Evolutionary conservation across 2,888 invertebrate genomes (phyloP), one percentile per base, ranked within the genome.

Genomic region (Agrochola circellaris): DNA sequence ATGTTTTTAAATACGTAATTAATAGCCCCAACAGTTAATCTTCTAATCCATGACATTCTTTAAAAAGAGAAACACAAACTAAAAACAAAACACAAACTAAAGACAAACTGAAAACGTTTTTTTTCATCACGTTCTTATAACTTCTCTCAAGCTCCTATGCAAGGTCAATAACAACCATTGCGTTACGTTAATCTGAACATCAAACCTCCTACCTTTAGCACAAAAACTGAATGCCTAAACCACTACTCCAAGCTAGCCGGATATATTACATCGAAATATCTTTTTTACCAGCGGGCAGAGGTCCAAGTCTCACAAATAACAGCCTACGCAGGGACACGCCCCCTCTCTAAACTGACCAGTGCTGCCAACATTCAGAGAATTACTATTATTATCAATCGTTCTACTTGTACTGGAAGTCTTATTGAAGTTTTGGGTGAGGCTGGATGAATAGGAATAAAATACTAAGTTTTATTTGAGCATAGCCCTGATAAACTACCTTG

Each of bases 261-360:
- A 66, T 69, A 77, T 74, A 77, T 69, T 60, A 69, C 76, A 81
- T 74, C 13, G 45, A 66, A 84, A 84, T 75, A 74, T 74, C 45
- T 74, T 66, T 48, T 68, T 54, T n/a, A 76, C 61, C 20, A 60
- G 13, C 48, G 83, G 83, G 83, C 83, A 83, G 65, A 54, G 51
- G 48, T 84, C 83, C 83, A 83, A 83, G 68, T 60, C 68, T 69
- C 2, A 74, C 74, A 72, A 84, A 81, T 77, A 77, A 84, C 81
- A 66, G 73, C 77, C 81, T 81, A 72, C 76, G 54, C 34, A 69
- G 71, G 34, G 8, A 60, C 73, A 84, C 73, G 62, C 81, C 84
- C 73, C 74, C 81, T 74, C 76, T 72, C 56, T 65, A 69, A 48
- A 56, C 64, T 71, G 58, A 60, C 73, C 83, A 81, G 69, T 9